These are phyloP conservation scores for Dynastes tityus DNA, from an alignment of 2,888 invertebrate species.

Conservation along the genomic window DNA sequence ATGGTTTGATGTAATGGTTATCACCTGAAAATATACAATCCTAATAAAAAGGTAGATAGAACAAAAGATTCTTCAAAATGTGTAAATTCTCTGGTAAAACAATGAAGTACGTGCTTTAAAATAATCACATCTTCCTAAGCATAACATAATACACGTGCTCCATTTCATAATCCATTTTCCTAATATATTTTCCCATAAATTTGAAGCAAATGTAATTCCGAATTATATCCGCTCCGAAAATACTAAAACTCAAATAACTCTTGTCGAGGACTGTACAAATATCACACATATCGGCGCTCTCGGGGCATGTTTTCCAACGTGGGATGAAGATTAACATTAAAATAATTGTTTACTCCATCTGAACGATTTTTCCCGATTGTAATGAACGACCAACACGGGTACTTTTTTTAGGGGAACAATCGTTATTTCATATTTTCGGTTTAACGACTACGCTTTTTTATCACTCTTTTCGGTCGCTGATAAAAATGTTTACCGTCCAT, in stretches of 20 bases:
- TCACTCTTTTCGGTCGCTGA: slow-evolving; percentile 23
- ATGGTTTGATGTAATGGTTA: too few species aligned
- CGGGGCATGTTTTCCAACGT: slow-evolving; percentile 21
- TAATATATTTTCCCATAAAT: background rate
- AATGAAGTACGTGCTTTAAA: too few species aligned
- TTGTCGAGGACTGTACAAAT: slow-evolving; percentile 10
- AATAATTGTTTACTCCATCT: slow-evolving; percentile 44
- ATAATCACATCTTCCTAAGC: too few species aligned
- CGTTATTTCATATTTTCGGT: slow-evolving; percentile 31
- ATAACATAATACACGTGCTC: background rate
- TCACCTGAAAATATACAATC: too few species aligned
- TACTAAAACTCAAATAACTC: background rate
- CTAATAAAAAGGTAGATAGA: too few species aligned
- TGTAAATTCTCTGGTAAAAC: too few species aligned
- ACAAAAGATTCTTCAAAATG: too few species aligned
- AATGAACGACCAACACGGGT: slow-evolving; percentile 12
- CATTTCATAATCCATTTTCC: background rate
- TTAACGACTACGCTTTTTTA: slow-evolving; percentile 32
- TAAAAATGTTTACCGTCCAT: slow-evolving; percentile 31
- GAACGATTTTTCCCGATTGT: slow-evolving; percentile 31
- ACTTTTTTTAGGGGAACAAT: slow-evolving; percentile 20
- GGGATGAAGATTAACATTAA: slow-evolving; percentile 40
- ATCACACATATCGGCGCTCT: background rate
- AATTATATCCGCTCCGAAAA: background rate
- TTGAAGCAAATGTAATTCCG: background rate